Percentiles rank a stretch among this genome's conserved stretches.
phyloP scores from a whole-genome alignment of 2,888 invertebrate species.

The Drosophila kokeensis region DNA sequence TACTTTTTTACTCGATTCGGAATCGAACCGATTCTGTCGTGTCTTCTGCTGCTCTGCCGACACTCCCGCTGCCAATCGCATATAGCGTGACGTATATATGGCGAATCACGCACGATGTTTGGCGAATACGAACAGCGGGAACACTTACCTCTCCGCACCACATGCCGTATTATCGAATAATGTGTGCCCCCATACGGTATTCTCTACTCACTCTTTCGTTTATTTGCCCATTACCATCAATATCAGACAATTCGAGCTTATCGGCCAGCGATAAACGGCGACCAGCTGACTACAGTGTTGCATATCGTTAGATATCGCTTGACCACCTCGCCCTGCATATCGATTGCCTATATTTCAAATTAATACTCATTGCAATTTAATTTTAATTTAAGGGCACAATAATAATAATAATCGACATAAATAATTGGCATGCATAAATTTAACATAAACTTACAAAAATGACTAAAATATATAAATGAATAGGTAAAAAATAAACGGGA shows the following conservation, averaged over 20 bases:
- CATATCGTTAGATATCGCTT: background rate
- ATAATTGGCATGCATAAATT: constrained; percentile 19
- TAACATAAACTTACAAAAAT: constrained; percentile 18
- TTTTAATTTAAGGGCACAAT: constrained; percentile 85
- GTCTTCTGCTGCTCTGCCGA: constrained; percentile 8
- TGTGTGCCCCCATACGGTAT: constrained; percentile 31
- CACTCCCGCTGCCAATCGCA: constrained; percentile 36
- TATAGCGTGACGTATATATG: constrained; percentile 24
- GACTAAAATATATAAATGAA: constrained; percentile 36
- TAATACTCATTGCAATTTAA: constrained; percentile 86
- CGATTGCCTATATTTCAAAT: constrained; percentile 14
- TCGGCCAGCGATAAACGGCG: constrained; percentile 21
- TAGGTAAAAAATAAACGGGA: constrained; percentile 7
- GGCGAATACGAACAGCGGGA: constrained; percentile 51
- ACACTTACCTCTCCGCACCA: constrained; percentile 16
- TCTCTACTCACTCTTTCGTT: constrained; percentile 25
- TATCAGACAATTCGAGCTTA: constrained; percentile 17
- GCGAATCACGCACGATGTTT: constrained; percentile 31
- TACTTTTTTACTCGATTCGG: constrained; percentile 43
- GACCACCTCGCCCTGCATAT: background rate
- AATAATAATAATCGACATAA: constrained; percentile 18
- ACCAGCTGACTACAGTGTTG: constrained; percentile 38
- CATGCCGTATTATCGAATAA: constrained; percentile 28
- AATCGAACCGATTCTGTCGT: constrained; percentile 24
- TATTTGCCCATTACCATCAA: constrained; percentile 27